phyloP scores from a whole-genome alignment of 2,113 vertebrate genomes.

The Saimiri boliviensis region DNA sequence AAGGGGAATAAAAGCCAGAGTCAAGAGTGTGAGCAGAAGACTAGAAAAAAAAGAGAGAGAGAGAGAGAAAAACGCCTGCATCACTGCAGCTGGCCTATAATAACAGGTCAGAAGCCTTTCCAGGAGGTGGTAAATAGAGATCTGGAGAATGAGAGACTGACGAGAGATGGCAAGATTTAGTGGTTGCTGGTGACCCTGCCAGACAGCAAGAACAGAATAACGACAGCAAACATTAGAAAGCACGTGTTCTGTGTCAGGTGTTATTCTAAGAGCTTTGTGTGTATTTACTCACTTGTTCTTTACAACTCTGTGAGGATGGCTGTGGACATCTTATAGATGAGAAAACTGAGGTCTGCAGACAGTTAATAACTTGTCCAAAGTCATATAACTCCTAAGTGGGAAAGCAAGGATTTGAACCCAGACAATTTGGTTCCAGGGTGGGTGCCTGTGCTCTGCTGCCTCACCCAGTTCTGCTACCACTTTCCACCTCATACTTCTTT shows the following conservation, averaged over 20 bases:
- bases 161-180: neutral
- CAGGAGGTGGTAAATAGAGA: neutral
- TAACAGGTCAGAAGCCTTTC: neutral
- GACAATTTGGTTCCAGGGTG: neutral
- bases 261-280: neutral
- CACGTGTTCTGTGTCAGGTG: neutral
- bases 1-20: neutral
- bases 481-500: neutral
- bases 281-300: neutral
- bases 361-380: neutral
- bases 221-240: neutral
- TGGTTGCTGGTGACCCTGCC: neutral
- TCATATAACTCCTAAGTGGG: neutral
- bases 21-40: neutral
- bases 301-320: neutral
- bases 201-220: neutral
- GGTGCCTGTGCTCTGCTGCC: too few relatives aligned
- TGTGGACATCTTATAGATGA: neutral
- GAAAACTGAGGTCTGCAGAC: neutral
- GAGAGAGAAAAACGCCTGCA: neutral
- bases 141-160: neutral
- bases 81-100: neutral
- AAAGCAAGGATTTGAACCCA: neutral
- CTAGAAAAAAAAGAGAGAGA: neutral
- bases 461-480: neutral